Base-by-base conservation (phyloP, 2,113 vertebrate genomes). In the Gambusia affinis region DNA sequence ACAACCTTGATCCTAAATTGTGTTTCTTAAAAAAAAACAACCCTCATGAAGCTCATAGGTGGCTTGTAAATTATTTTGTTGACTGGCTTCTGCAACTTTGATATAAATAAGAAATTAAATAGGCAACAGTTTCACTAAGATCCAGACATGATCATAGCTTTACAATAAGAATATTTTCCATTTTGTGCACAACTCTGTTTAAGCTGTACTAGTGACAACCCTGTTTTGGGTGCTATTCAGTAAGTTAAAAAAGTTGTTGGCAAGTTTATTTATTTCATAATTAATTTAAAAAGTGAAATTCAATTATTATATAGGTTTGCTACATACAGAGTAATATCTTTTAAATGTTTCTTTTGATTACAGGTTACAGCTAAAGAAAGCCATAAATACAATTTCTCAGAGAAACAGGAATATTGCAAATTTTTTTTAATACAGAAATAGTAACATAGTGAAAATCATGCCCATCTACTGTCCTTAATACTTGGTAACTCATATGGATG, bases 111-210 rank as follows among this genome's bases (percentile, higher is more conserved):
- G 29, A 74, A 73, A 69, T 60, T 62, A 51, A 22, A 63, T 5
- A 42, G 39, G 51, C 42, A 30, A 47, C 3, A 57, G 67, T 54
- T 67, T 79, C 70, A 76, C 33, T 54, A 28, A 17, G 60, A 51
- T 67, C 63, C 39, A 64, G n/a, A 11, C 60, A 51, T 67, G 67
- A 4, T 33, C 54, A 1, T 4, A 17, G 12, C 14, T 28, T 29
- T 70, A 54, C 12, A 51, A n/a, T 42, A 60, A 65, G 65, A 39
- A 37, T 66, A 44, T 75, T 81, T 86, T 72, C 63, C 33, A 70
- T 79, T 71, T 70, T 11, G 47, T 63, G 67, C 12, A 2, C 0
- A 73, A 33, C 64, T 64, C 54, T 76, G 42, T 31, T 60, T 62
- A 3, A 30, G 70, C 54, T 31, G 31, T 31, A 31, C 31, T 31